A percentile compares a stretch with the other conserved stretches of the same genome.
Conservation (phyloP, 2,888 invertebrate species). For the Phrixothrix hirtus region DNA sequence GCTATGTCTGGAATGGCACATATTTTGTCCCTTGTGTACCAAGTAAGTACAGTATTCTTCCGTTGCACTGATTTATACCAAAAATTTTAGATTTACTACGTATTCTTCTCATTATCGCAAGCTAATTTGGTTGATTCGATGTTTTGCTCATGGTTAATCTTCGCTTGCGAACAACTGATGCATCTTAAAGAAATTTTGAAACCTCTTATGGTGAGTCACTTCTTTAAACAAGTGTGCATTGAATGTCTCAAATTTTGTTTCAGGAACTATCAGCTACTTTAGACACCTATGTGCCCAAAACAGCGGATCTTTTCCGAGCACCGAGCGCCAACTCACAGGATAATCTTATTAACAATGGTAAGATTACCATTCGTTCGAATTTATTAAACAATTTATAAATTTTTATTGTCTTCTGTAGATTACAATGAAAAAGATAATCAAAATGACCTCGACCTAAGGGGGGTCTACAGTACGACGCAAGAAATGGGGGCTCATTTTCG, state of each 20-base stretch:
- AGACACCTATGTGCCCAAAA: conserved; percentile 76
- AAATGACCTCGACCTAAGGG: conserved; percentile 66
- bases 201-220: conserved; percentile 69
- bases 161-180: conserved; percentile 83
- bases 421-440: conserved; percentile 51
- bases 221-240: too few species aligned
- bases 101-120: conserved; percentile 53
- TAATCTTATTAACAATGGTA: conserved; percentile 46
- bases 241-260: too few species aligned
- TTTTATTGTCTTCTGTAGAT: too few species aligned
- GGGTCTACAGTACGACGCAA: conserved; percentile 75
- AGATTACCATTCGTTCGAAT: too few species aligned
- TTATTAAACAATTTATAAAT: too few species aligned
- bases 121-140: conserved; percentile 70
- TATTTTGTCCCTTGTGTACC: conserved; percentile 67
- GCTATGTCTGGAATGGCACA: conserved; percentile 72
- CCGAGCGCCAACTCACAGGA: conserved; percentile 55
- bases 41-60: too few species aligned
- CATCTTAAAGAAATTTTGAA: conserved; percentile 87
- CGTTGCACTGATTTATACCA: neutral
- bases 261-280: conserved; percentile 77
- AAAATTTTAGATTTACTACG: conserved; percentile 49
- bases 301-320: conserved; percentile 70
- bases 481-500: conserved; percentile 78
- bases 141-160: conserved; percentile 84